Evolutionary conservation across 2,888 invertebrate genomes (phyloP), one percentile per base, ranked within the genome.

Genomic region (Idaea biselata): DNA sequence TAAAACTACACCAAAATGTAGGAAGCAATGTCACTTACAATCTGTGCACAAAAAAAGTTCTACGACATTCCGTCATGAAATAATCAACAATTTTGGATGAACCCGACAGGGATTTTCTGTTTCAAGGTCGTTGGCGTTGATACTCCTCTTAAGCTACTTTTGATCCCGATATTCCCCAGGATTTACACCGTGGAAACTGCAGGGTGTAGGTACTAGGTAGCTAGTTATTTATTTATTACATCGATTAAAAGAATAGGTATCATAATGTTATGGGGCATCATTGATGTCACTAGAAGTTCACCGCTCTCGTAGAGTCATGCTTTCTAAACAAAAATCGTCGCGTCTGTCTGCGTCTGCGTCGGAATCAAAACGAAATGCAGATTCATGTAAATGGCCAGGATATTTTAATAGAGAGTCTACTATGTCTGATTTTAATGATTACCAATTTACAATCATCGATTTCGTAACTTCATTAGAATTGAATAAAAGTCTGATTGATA

Each of bases 351-450:
- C 59, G 25, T 25, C 25, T 25, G 60, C 60, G 60, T 62, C 33
- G 16, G 11, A 33, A 59, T 57, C 33, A 63, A 57, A 60, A 59
- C n/a, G 18, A 59, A 65, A 68, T 71, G 64, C 58, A 65, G 63
- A 67, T 64, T 58, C 63, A 70, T 66, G 65, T 61, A 58, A 65
- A 68, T 59, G 17, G 31, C 18, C 66, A 71, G 69, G 68, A 69
- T 66, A 58, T 58, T 58, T 44, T 53, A 68, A 60, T 67, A 58
- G 70, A 70, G 68, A 70, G 65, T 68, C 59, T 14, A 44, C 44
- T 11, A 44, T 44, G 44, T 56, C 61, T 62, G 59, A 55, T 66
- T 63, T 62, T 33, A 53, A 25, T 44, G 32, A 33, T 59, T 25
- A 58, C 32, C 32, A 25, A 59, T 5, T 56, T 58, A 16, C 16